phyloP scores from a whole-genome alignment of 2,797 vertebrate species.

The Melanotaenia maccullochi region DNA sequence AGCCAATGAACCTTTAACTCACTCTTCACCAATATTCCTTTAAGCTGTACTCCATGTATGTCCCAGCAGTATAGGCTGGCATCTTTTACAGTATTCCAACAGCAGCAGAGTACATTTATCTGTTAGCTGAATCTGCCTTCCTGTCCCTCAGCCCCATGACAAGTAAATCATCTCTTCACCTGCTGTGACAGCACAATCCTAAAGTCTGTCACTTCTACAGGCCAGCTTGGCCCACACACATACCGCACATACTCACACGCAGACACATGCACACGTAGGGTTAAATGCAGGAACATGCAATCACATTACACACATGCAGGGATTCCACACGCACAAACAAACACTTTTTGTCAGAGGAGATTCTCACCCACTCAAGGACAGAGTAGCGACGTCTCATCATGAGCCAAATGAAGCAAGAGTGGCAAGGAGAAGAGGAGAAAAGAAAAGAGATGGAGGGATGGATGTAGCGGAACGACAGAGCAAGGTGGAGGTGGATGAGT shows the following conservation, averaged over 20 bases:
- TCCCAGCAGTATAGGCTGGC: slow-evolving; percentile 43
- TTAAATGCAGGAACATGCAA: slow-evolving; percentile 34
- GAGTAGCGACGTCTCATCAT: slow-evolving; percentile 81
- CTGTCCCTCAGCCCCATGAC: slow-evolving; percentile 69
- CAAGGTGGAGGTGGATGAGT: slow-evolving; percentile 59
- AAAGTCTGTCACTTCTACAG: slow-evolving; percentile 68
- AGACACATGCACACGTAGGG: not conserved
- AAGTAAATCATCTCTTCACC: slow-evolving; percentile 76
- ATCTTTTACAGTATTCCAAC: slow-evolving; percentile 60
- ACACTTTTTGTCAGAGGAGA: slow-evolving; percentile 62
- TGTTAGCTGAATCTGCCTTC: slow-evolving; percentile 60
- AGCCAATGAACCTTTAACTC: slow-evolving; percentile 21
- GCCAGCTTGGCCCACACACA: slow-evolving; percentile 62
- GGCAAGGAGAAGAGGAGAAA: slow-evolving; percentile 58
- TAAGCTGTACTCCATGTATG: slow-evolving; percentile 20
- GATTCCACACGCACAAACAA: slow-evolving; percentile 30
- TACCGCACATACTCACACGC: slow-evolving; percentile 13
- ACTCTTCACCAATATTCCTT: slow-evolving; percentile 32
- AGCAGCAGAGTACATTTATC: slow-evolving; percentile 65
- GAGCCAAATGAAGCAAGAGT: slow-evolving; percentile 79
- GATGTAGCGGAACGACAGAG: slow-evolving; percentile 61
- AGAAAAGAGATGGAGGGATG: slow-evolving; percentile 59
- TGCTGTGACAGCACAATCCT: slow-evolving; percentile 74
- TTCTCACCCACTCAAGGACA: slow-evolving; percentile 74
- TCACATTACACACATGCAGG: slow-evolving; percentile 40